Evolutionary conservation across 2,113 vertebrate genomes (phyloP).

Genomic region (Passer montanus): DNA sequence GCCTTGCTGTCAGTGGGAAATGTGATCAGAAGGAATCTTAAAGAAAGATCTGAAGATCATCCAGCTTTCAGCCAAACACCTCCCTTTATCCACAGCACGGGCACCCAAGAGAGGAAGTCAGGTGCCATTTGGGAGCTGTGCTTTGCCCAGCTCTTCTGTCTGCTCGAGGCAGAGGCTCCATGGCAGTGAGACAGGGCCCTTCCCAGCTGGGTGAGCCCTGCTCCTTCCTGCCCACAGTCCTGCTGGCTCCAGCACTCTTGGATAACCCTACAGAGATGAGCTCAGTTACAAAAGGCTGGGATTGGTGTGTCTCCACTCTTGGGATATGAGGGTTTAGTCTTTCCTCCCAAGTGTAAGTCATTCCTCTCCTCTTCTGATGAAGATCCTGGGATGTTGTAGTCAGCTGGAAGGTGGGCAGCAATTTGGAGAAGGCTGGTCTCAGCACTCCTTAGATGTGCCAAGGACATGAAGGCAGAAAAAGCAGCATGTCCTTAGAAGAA

Average conservation of each 20-base stretch:
- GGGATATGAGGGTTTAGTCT: background rate
- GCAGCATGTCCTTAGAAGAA: background rate
- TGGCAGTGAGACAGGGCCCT: background rate
- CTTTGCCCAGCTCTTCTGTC: background rate
- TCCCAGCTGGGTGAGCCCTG: background rate
- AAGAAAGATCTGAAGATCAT: background rate
- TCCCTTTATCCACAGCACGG: background rate
- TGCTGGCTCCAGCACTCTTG: background rate
- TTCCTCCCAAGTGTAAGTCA: background rate
- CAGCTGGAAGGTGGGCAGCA: background rate
- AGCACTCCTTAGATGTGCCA: background rate
- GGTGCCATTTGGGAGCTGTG: background rate
- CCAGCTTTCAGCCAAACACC: background rate
- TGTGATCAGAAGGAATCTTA: background rate
- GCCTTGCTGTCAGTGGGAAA: background rate
- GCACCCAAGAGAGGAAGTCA: background rate
- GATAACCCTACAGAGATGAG: background rate
- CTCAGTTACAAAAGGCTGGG: background rate
- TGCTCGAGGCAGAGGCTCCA: background rate
- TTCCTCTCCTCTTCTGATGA: background rate
- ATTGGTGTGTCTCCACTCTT: background rate
- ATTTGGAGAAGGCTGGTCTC: background rate
- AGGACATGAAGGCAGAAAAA: background rate
- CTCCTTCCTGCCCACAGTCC: background rate
- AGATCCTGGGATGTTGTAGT: background rate